Evolutionary conservation across 2,113 vertebrate genomes (phyloP).

Genomic region (Camelus bactrianus): DNA sequence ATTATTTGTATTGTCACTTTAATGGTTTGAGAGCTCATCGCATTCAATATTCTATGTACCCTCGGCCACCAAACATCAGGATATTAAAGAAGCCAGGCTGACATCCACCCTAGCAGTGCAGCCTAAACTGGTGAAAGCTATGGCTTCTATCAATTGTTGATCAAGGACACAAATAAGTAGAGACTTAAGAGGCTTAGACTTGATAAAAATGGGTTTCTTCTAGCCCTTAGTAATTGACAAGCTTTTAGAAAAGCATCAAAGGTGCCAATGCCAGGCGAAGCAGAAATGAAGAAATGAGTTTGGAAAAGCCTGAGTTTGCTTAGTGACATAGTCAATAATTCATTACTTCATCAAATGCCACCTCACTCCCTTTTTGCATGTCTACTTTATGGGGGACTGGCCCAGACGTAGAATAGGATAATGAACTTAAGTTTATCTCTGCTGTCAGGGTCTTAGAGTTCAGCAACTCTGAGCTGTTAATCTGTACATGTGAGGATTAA

Average conservation of each 20-base stretch:
- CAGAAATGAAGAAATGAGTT: background rate
- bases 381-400: background rate
- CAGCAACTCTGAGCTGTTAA: background rate
- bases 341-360: background rate
- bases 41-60: background rate
- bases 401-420: background rate
- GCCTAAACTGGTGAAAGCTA: background rate
- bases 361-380: fast-evolving
- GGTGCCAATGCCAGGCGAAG: background rate
- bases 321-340: background rate
- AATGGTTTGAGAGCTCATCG: background rate
- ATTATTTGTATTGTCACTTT: background rate
- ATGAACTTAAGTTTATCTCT: background rate
- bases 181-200: background rate
- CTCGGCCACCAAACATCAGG: background rate
- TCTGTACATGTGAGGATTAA: background rate
- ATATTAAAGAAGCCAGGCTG: background rate
- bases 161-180: background rate
- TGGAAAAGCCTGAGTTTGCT: background rate
- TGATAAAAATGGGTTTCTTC: conserved; percentile 12
- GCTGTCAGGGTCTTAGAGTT: background rate
- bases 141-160: background rate
- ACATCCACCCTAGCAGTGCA: background rate
- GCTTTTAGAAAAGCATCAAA: conserved; percentile 38
- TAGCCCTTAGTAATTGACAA: background rate